Evolutionary conservation across 2,888 invertebrate species (phyloP), one percentile per base, ranked within the genome.

Genomic region (Cantharis lateralis): DNA sequence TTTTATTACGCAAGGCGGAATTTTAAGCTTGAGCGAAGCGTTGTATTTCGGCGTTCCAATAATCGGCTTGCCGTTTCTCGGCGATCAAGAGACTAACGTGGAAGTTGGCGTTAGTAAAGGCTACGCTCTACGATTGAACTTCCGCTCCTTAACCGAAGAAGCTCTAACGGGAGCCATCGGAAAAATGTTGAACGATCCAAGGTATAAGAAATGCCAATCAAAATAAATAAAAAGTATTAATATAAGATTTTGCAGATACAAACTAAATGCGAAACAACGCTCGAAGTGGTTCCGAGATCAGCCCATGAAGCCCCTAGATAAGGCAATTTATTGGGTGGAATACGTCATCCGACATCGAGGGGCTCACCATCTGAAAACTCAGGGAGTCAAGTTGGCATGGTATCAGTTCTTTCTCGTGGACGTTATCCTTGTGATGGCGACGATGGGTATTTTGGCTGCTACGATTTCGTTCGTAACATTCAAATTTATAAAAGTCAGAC

Each of bases 1-100:
- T 63, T 71, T 71, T 63, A n/a, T 71, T 63, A 63, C 71, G 13
- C 71, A 71, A 13, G 26, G 71, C 10, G 71, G 71, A 16, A 15
- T 71, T 16, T 28, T 71, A 9, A 71, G 71, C 15, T 16, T 28
- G 7, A 63, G 28, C 15, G 71, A 71, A 16, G 28, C 71, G 3
- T 5, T 71, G 15, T 71, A 71, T 24, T 63, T 13, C 10, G 63
- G 71, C 1, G 32, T 71, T 28, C 71, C 71, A 1, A 32, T 71
- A 7, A 20, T 71, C 13, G 71, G 71, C 1, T 24, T 72, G 9
- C 71, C 71, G 10, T 63, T 63, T 5, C 28, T 18, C 15, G 64
- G 24, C 10, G 71, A 72, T 1, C 71, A 72, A 15, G 10, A 16
- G n/a, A 1, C 1, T n/a, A 72, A 72, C 16, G 10, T 72, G 4